Base-by-base conservation (phyloP, 2,113 vertebrate species). In the Madoqua kirkii region DNA sequence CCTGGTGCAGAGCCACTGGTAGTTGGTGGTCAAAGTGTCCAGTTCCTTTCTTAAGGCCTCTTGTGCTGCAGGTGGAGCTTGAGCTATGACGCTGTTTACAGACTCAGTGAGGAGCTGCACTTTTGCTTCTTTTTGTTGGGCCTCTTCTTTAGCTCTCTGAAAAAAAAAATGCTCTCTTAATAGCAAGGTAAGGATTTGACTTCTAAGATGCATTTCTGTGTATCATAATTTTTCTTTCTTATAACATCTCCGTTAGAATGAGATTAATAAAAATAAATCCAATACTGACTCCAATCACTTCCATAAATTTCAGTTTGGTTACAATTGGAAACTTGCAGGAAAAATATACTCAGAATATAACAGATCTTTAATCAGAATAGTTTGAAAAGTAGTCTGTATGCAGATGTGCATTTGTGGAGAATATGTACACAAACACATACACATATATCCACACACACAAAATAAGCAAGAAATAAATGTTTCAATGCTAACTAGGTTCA, bases 91-190 rank as follows among this genome's bases (percentile, higher is more conserved):
- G 94, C 98, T 99, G 97, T 99, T 99, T 92, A 99, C 99, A 0
- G 99, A 99, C 95, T 99, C 99, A 0, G 99, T 99, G 92, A 99
- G 98, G 83, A 99, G 99, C 96, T 99, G 99, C 95, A 99, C 99
- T 99, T 99, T 99, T 8, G 99, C 98, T 98, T 99, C 99, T 96
- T 99, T 99, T 96, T 99, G 99, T 91, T 99, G 98, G 40, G 99
- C 99, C 97, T 99, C 99, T 78, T 99, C 99, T 98, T 99, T 99
- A 89, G 99, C 99, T 98, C 99, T 99, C 99, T 99, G 98, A 7
- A 93, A 95, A 97, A 96, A 96, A 96, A 25, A 45, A 93, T 5
- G 14, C 7, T 50, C 16, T 45, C 27, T 95, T 87, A 95, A 40
- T 43, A 79, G 19, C 11, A 89, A 59, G 27, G n/a, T 5, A 85